phyloP scores from a whole-genome alignment of 2,113 vertebrate genomes.

The Xenopus tropicalis region DNA sequence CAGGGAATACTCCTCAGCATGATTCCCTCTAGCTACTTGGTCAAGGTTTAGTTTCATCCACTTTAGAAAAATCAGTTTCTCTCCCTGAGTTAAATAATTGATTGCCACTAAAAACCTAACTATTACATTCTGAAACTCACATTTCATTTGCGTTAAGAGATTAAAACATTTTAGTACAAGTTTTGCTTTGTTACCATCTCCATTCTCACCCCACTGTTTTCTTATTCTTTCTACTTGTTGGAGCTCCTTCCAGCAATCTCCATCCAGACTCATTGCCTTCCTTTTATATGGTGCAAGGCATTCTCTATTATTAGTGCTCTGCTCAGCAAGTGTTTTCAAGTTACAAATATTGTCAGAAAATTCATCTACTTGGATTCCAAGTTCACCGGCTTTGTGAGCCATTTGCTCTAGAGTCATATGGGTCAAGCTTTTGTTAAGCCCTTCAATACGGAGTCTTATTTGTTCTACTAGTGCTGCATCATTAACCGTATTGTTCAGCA shows the following conservation, averaged over 20 bases:
- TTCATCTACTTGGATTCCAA: slow-evolving; percentile 48
- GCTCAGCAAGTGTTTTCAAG: neutral
- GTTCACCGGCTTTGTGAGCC: neutral
- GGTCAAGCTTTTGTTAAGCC: slow-evolving; percentile 14
- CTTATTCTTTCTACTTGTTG: no score
- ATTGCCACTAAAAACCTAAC: slow-evolving; percentile 20
- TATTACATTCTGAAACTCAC: no score
- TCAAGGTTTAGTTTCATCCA: slow-evolving; percentile 54
- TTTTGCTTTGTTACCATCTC: slow-evolving; percentile 34
- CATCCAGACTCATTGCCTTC: slow-evolving; percentile 48
- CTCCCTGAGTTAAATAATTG: slow-evolving; percentile 31
- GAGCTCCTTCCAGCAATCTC: no score
- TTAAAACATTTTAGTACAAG: no score
- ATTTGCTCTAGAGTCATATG: slow-evolving; percentile 40
- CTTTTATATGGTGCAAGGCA: slow-evolving; percentile 32
- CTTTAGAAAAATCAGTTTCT: slow-evolving; percentile 51
- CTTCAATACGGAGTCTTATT: slow-evolving; percentile 38
- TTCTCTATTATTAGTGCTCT: neutral
- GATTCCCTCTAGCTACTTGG: slow-evolving; percentile 5
- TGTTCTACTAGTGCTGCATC: slow-evolving; percentile 22
- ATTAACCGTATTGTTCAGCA: slow-evolving; percentile 45
- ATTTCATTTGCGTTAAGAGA: no score
- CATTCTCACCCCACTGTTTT: no score
- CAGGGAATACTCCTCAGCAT: no score
- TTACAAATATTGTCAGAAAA: slow-evolving; percentile 48